These are phyloP conservation scores for Chunga burmeisteri DNA, from an alignment of 2,113 vertebrate species.

Conservation along the genomic window DNA sequence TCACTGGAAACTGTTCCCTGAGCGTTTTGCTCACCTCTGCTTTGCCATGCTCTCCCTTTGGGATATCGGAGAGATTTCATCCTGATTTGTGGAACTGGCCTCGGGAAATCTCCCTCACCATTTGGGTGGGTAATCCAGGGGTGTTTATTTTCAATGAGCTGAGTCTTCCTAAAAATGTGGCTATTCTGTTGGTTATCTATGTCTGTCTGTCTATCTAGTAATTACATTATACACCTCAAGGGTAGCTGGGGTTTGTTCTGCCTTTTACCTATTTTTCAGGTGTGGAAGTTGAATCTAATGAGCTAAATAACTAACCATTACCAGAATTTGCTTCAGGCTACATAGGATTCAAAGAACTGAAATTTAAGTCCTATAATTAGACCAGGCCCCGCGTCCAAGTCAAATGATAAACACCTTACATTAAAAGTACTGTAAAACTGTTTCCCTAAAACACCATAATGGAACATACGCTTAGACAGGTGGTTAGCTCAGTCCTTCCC, in stretches of 20 bases:
- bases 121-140: not conserved
- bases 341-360: not conserved
- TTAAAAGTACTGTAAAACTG: not conserved
- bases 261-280: not conserved
- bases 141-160: not conserved
- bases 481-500: not conserved
- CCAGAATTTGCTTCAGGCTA: not conserved
- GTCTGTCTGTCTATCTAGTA: too few relatives aligned
- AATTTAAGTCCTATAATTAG: not conserved
- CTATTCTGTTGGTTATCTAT: rapidly evolving
- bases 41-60: not conserved
- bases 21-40: not conserved
- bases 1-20: not conserved
- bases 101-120: not conserved
- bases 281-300: not conserved
- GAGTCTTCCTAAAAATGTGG: not conserved
- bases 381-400: not conserved
- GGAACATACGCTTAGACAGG: not conserved
- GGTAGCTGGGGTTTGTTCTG: not conserved
- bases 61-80: not conserved
- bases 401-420: not conserved
- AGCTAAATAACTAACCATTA: not conserved
- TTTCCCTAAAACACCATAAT: not conserved
- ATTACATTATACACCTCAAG: not conserved
- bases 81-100: not conserved